phyloP scores from a whole-genome alignment of 2,888 invertebrate genomes.

The Hofmannophila pseudospretella region DNA sequence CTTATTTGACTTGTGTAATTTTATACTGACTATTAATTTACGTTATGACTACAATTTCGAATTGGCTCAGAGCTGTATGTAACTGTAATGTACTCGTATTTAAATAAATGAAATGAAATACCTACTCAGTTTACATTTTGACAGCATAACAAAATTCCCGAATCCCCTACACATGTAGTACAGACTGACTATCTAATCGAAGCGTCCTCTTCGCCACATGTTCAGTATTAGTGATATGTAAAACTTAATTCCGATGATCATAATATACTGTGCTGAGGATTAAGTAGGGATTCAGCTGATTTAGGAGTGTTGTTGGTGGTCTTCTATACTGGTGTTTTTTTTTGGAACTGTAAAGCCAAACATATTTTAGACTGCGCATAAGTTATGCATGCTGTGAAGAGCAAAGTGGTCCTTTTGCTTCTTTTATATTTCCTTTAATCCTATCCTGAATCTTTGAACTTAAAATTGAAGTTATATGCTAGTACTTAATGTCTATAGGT shows the following conservation, averaged over 20 bases:
- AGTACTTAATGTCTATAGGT: no score
- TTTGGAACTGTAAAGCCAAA: conserved; percentile 31
- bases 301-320: conserved; percentile 63
- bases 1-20: no score
- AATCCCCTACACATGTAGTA: conserved; percentile 26
- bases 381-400: conserved; percentile 48
- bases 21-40: no score
- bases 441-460: no score
- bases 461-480: no score
- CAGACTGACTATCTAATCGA: conserved; percentile 23
- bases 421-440: conserved; percentile 18
- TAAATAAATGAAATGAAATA: no score
- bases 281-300: conserved; percentile 56
- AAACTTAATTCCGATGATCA: conserved; percentile 66
- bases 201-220: conserved; percentile 56
- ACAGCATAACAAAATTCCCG: conserved; percentile 20
- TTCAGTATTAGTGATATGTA: conserved; percentile 57
- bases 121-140: no score
- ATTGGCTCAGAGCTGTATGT: no score
- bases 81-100: no score
- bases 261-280: conserved; percentile 65
- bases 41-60: no score
- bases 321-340: conserved; percentile 49
- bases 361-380: conserved; percentile 4
- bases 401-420: conserved; percentile 18